Conservation (phyloP, 2,113 vertebrate species). For the Leptosomus discolor region DNA sequence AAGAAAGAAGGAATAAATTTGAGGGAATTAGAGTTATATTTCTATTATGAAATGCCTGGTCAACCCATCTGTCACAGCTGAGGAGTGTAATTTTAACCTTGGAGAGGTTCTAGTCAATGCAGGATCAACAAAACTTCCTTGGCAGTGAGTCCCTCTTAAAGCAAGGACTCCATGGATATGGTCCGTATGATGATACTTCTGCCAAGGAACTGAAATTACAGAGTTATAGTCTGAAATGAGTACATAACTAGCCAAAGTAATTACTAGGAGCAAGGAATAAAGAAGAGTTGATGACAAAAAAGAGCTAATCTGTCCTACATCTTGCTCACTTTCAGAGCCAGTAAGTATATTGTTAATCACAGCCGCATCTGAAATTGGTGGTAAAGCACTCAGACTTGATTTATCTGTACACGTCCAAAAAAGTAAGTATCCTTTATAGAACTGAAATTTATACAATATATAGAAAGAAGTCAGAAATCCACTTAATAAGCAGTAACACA, state of each 20-base stretch:
- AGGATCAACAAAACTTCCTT: not conserved
- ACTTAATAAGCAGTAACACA: not conserved
- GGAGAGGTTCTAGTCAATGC: not conserved
- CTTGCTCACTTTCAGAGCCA: not conserved
- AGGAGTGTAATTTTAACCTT: not conserved
- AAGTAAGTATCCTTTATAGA: not conserved
- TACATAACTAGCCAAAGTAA: not conserved
- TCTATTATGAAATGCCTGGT: not conserved
- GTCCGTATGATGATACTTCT: not conserved
- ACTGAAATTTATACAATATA: not conserved
- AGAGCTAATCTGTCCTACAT: not conserved
- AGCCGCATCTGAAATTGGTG: not conserved
- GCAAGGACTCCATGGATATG: not conserved
- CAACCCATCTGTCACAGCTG: not conserved
- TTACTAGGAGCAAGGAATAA: not conserved
- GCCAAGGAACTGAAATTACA: not conserved
- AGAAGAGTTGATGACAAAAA: not conserved
- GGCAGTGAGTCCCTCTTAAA: not conserved
- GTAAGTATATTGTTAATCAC: not conserved
- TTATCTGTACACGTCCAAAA: not conserved
- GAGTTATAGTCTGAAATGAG: not conserved
- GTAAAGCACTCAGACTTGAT: not conserved
- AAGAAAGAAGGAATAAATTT: not conserved
- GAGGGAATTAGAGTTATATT: not conserved
- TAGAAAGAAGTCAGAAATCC: not conserved